Evolutionary conservation across 2,797 vertebrate species (phyloP), one percentile per base, ranked within the genome.

Genomic region (Erethizon dorsatum): DNA sequence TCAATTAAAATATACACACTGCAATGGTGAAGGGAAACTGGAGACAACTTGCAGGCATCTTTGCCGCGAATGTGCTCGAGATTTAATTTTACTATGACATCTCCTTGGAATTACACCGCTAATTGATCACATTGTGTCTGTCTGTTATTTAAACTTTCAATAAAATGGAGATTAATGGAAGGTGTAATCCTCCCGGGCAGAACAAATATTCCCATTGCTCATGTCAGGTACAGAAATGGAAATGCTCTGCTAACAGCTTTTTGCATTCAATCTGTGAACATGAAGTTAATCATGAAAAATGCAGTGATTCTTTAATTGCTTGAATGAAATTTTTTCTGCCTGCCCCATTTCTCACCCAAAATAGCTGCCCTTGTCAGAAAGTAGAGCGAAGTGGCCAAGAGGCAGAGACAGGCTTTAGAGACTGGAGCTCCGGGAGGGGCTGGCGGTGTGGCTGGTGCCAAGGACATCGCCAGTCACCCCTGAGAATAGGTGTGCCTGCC

Each of bases 81-180:
- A 98, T 98, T 98, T 98, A 98, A 98, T 98, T 98, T 98, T 97
- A 77, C 97, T 97, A 83, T 98, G 98, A 98, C 98, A 98, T 98
- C 98, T 98, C 98, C 96, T 97, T 95, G 98, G 98, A 98, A 98
- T 99, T 98, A 88, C 97, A 84, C 95, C 90, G 98, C 98, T 99
- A 99, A 98, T 98, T 98, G 98, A 98, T 99, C 98, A 98, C 98
- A 98, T 98, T 98, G 98, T 98, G 98, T 96, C 98, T 98, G 98
- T 98, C 98, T 99, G 98, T 99, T 99, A 99, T 98, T 98, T 98
- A 98, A 98, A 98, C 98, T 98, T 99, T 98, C 98, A 98, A 98
- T 98, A 98, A 98, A 98, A 98, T 31, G 95, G 96, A 98, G 98
- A 98, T 98, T 98, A 98, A 98, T 98, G 98, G 98, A 97, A 98